Percentiles rank a stretch among this genome's conserved stretches.
These are phyloP conservation scores for Siphamia tubifer DNA, from an alignment of 2,113 vertebrate species.

Conservation along the genomic window DNA sequence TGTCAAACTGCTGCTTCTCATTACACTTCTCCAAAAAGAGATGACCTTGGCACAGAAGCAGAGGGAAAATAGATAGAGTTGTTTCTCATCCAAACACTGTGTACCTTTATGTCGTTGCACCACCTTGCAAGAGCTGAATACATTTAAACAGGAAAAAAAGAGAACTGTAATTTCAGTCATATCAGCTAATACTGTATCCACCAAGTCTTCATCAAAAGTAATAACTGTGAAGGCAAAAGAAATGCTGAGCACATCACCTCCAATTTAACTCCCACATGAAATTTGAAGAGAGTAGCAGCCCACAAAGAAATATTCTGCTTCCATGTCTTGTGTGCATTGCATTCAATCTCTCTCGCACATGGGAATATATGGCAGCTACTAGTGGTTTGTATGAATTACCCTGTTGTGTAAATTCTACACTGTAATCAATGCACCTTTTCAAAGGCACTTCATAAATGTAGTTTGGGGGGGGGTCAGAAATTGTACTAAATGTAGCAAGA, in stretches of 20 bases:
- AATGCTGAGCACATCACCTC: conserved; percentile 57
- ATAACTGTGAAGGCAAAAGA: conserved; percentile 60
- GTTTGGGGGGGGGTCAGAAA: conserved; percentile 27
- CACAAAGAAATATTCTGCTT: background rate
- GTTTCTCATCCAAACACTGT: conserved; percentile 60
- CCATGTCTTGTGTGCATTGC: background rate
- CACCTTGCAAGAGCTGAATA: conserved; percentile 72
- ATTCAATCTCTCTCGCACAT: background rate
- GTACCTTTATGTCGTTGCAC: conserved; percentile 74
- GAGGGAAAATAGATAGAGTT: conserved; percentile 51
- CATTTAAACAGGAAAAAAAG: conserved; percentile 57
- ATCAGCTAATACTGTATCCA: conserved; percentile 55
- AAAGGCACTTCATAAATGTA: conserved; percentile 5
- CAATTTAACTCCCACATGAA: conserved; percentile 56
- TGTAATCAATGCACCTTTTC: conserved; percentile 11
- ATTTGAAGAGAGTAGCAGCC: conserved; percentile 33
- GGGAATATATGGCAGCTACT: background rate
- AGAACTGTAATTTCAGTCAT: conserved; percentile 61
- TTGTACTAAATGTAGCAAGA: background rate
- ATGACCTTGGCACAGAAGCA: conserved; percentile 57
- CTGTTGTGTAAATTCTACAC: background rate
- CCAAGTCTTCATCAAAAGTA: conserved; percentile 58
- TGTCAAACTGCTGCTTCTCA: conserved; percentile 53
- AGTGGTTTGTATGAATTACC: background rate
- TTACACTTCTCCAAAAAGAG: conserved; percentile 25